Evolutionary conservation across 2,888 invertebrate species (phyloP).

Genomic region (Ophioninae sp.): DNA sequence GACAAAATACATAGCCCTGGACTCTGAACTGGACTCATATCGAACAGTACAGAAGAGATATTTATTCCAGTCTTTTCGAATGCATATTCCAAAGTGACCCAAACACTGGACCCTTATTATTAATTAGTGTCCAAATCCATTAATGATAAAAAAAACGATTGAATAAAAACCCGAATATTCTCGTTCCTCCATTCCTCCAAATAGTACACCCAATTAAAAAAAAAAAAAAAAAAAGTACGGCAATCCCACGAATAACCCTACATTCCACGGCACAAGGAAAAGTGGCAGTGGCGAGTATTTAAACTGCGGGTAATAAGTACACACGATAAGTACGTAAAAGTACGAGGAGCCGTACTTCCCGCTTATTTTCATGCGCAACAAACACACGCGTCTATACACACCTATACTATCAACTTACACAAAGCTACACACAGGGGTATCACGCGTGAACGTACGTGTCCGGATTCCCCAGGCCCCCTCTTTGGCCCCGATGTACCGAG

Average conservation of each 20-base stretch:
- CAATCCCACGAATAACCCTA: background rate
- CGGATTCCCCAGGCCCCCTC: background rate
- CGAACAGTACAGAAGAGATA: too few relatives aligned
- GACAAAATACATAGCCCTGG: too few relatives aligned
- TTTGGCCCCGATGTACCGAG: conserved; percentile 12
- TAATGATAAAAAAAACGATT: too few relatives aligned
- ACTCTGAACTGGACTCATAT: too few relatives aligned
- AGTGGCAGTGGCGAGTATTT: conserved; percentile 20
- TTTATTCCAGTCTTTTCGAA: too few relatives aligned
- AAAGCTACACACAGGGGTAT: conserved; percentile 7
- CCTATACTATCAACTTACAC: background rate
- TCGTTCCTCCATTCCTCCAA: too few relatives aligned
- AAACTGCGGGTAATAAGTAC: conserved; percentile 44
- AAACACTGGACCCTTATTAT: too few relatives aligned
- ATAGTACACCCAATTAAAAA: too few relatives aligned
- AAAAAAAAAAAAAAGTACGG: too few relatives aligned
- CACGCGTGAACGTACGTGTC: conserved; percentile 10
- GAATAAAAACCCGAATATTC: too few relatives aligned
- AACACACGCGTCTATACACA: background rate
- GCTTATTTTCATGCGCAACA: conserved; percentile 6
- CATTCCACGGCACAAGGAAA: conserved; percentile 20
- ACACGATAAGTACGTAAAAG: conserved; percentile 48
- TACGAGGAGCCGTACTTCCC: conserved; percentile 50
- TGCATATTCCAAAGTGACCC: too few relatives aligned
- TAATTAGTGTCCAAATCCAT: too few relatives aligned